Base-by-base conservation (phyloP, 2,888 invertebrate species). In the Sepiola atlantica region DNA sequence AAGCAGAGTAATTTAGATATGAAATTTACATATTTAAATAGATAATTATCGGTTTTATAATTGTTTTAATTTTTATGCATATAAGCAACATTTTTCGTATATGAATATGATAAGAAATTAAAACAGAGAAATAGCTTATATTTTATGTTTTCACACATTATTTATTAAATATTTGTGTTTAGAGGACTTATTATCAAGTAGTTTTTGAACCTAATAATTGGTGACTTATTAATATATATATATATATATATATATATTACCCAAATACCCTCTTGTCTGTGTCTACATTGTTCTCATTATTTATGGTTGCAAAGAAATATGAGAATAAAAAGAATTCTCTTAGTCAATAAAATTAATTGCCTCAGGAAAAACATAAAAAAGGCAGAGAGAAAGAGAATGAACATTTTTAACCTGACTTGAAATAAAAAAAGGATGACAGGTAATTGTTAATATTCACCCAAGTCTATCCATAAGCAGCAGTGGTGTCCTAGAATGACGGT, bases 391-490 rank as follows among this genome's bases (percentile, higher is more conserved):
- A n/a, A 77, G 16, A n/a, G 14, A 16, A n/a, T 16, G 32, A 77
- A n/a, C 32, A n/a, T 77, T 77, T 77, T n/a, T 77, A 14, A 32
- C n/a, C 77, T n/a, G 77, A 61, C n/a, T 77, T 77, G n/a, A 77
- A 77, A 77, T n/a, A 77, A 77, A 77, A 28, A 77, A n/a, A n/a
- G 32, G 1, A 77, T 77, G 77, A 77, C 77, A 77, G 77, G 77
- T 77, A 77, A 77, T 77, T 77, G 77, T 77, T 77, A 77, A 77
- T 77, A 77, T 77, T 77, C 77, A 77, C 18, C 32, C 77, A 77
- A 77, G 77, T 77, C 77, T 77, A 77, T 77, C 77, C 77, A 77
- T 77, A 77, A 77, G 77, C 32, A 14, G 77, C 77, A n/a, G 21
- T 77, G 77, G 14, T 77, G 77, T n/a, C n/a, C 77, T 18, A 77